phyloP scores from a whole-genome alignment of 2,888 invertebrate species.

The Eupelmus urozonus region DNA sequence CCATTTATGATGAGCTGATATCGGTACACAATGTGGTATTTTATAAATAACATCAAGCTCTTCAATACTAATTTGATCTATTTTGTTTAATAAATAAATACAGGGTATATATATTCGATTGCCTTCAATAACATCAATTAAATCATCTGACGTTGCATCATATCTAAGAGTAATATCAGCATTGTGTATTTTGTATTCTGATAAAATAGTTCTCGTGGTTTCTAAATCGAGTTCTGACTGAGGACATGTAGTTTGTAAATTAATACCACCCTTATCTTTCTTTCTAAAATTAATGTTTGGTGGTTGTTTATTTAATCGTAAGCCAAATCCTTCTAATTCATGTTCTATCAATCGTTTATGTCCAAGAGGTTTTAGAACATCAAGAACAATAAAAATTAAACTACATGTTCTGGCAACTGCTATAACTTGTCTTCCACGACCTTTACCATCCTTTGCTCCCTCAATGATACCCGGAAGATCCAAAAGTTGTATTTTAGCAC shows the following conservation, averaged over 20 bases:
- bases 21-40: conserved; percentile 99
- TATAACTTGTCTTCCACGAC: conserved; percentile 98
- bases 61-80: conserved; percentile 97
- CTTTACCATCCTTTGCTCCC: conserved; percentile 99
- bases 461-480: conserved; percentile 99
- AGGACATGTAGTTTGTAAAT: conserved; percentile 91
- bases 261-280: conserved; percentile 99
- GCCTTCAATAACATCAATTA: conserved; percentile 99
- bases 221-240: conserved; percentile 97
- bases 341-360: conserved; percentile 98
- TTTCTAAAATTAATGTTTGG: conserved; percentile 97
- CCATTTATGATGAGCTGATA: conserved; percentile 99
- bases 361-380: conserved; percentile 97
- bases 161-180: conserved; percentile 97
- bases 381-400: conserved; percentile 97
- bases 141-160: conserved; percentile 97
- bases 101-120: conserved; percentile 99
- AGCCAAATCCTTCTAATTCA: conserved; percentile 99
- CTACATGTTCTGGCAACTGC: conserved; percentile 99
- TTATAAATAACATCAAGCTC: conserved; percentile 99
- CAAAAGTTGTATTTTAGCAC: conserved; percentile 97
- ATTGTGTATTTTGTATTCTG: conserved; percentile 99
- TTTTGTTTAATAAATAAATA: conserved; percentile 99
- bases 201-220: conserved; percentile 95
- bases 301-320: conserved; percentile 96